Evolutionary conservation across 1,140 invertebrate genomes (phyloP), one percentile per base, ranked within the genome.

Genomic region (Olivierus martensii): DNA sequence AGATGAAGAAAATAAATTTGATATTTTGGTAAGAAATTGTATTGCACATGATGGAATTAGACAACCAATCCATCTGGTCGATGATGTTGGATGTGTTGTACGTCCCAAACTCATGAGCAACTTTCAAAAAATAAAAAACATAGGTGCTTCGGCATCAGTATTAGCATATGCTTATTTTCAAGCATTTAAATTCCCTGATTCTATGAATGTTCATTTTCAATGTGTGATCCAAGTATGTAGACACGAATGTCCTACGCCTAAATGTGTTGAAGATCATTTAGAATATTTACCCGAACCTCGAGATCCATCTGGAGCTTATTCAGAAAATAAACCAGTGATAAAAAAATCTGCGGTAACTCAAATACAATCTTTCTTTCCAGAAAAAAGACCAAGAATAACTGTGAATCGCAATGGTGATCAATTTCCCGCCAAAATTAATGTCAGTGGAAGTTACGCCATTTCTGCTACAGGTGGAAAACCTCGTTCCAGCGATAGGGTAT

Each of bases 121-220:
- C 52, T 93, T 94, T 65, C 90, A 87, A 0, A 93, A 93, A 64
- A 91, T 93, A 57, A 93, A 92, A 68, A 92, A 93, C 66, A 93
- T 93, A 53, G 89, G 88, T 5, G 83, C 87, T 0, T 87, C 83
- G 49, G 89, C 89, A 7, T 88, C 85, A 2, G 87, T 92, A 1
- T 70, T 92, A 3, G 89, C 86, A 0, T 93, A 91, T 61, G 87
- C 88, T 0, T 86, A 91, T 66, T 92, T 93, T 77, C 85, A 89
- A 71, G 88, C 88, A 1, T 92, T 58, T 87, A 67, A n/a, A n/a
- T n/a, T n/a, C n/a, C n/a, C n/a, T n/a, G n/a, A n/a, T n/a, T n/a
- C n/a, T n/a, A n/a, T n/a, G n/a, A n/a, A n/a, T n/a, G n/a, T n/a
- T n/a, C n/a, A n/a, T n/a, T n/a, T n/a, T n/a, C n/a, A n/a, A n/a